Base-by-base conservation (phyloP, 2,888 invertebrate genomes). In the Pyrrhia umbra region DNA sequence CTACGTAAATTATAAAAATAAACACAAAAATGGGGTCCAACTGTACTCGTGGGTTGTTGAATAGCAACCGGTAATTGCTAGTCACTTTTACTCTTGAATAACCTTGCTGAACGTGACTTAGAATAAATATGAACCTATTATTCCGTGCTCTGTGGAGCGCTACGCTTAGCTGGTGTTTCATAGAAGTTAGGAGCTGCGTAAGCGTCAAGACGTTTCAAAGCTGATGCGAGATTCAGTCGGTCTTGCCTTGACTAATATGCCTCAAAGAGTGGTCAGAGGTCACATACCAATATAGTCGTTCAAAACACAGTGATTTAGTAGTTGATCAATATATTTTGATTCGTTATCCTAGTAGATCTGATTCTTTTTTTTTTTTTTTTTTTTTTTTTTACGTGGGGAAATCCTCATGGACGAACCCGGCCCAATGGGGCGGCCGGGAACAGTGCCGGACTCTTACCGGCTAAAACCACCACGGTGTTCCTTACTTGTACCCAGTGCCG, bases 51-150 rank as follows among this genome's bases (percentile, higher is more conserved):
- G 15, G 30, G 34, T 18, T 18, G 20, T 46, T 45, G 15, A 40
- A 21, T 39, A 46, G 5, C 18, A 51, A 67, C 60, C 25, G 50
- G 37, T 67, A 37, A 52, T 39, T 39, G 23, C 16, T 45, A 49
- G n/a, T n/a, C 47, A 68, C 52, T 74, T 61, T 74, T 74, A 62
- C 47, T 52, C 59, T 70, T 59, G 27, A 34, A 59, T 42, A 47
- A 47, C 50, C 68, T 56, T 52, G 47, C 15, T 56, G 20, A 45
- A 23, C 50, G 45, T 47, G 42, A 25, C 47, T 56, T 34, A 15
- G 18, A 47, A 55, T 56, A 30, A 70, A 23, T 4, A 34, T 34
- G n/a, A n/a, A 34, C 5, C 5, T 9, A 42, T 3, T 42, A 42
- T 42, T 21, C 20, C 4, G 13, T 21, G 42, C 10, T 2, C 42